phyloP scores from a whole-genome alignment of 92 coral and sea anemone genomes.

The Palythoa caribaeorum region DNA sequence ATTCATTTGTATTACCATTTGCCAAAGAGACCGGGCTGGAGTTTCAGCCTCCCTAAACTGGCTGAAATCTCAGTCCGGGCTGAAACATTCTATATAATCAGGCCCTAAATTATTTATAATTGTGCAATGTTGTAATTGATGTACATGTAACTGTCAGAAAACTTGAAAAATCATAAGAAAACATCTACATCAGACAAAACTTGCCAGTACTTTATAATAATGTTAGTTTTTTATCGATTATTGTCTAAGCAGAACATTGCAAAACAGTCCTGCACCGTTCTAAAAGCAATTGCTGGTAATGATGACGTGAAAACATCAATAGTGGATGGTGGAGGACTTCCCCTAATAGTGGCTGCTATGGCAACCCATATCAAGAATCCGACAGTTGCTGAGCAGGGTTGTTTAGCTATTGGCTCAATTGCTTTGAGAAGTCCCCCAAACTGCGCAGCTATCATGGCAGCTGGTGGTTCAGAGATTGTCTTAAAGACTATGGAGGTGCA shows the following conservation, averaged over 20 bases:
- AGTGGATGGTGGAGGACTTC: conserved; percentile 81
- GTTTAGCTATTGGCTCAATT: conserved; percentile 87
- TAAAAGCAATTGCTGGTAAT: conserved; percentile 84
- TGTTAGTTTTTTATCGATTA: neutral
- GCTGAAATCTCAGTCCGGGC: too few relatives aligned
- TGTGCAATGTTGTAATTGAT: too few relatives aligned
- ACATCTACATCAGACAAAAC: neutral
- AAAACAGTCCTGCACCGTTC: conserved; percentile 83
- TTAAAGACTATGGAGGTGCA: conserved; percentile 91
- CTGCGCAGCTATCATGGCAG: conserved; percentile 75
- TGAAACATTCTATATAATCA: too few relatives aligned
- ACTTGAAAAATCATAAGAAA: neutral
- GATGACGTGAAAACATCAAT: conserved; percentile 90
- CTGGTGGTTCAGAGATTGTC: conserved; percentile 84
- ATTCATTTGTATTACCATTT: too few relatives aligned
- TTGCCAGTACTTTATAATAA: neutral
- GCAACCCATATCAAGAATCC: conserved; percentile 83
- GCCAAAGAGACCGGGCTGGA: too few relatives aligned
- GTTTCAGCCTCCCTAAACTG: too few relatives aligned
- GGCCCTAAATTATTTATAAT: too few relatives aligned
- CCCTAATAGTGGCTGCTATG: conserved; percentile 83
- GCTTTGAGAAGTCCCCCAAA: conserved; percentile 78
- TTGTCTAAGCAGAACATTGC: conserved; percentile 70
- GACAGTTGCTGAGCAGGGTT: conserved; percentile 87
- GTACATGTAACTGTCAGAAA: too few relatives aligned